These are phyloP conservation scores for Chlorops oryzae DNA, from an alignment of 1,140 invertebrate genomes.

Conservation along the genomic window DNA sequence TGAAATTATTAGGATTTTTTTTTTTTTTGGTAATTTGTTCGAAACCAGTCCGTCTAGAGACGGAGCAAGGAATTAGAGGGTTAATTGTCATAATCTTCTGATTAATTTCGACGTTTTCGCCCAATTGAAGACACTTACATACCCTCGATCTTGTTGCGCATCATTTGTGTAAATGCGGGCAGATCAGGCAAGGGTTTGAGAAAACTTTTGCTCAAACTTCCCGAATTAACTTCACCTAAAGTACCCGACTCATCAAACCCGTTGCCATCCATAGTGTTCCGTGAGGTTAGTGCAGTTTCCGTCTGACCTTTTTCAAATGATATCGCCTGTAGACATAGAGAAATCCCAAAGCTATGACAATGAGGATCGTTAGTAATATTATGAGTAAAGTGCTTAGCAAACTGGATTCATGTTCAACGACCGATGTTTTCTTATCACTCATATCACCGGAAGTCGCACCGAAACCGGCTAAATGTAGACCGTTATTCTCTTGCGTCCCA, in stretches of 20 bases:
- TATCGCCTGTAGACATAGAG: constrained; percentile 40
- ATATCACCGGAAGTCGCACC: too few species aligned
- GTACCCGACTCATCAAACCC: too few species aligned
- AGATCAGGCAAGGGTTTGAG: constrained; percentile 34
- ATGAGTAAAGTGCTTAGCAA: constrained; percentile 32
- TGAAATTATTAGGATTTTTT: too few species aligned
- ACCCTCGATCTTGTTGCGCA: constrained; percentile 35
- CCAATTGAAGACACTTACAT: constrained; percentile 34
- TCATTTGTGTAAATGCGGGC: constrained; percentile 22
- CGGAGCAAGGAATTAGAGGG: too few species aligned
- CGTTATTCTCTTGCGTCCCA: constrained; percentile 12
- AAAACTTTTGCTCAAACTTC: constrained; percentile 27
- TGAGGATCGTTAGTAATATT: constrained; percentile 32
- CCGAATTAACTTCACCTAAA: too few species aligned
- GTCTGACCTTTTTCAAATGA: constrained; percentile 33
- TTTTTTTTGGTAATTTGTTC: too few species aligned
- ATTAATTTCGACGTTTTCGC: not conserved
- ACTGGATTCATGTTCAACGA: constrained; percentile 27
- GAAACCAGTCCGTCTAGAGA: too few species aligned
- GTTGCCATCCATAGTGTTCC: too few species aligned
- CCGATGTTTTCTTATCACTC: too few species aligned
- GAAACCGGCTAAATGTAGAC: constrained; percentile 24
- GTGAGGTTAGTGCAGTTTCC: too few species aligned
- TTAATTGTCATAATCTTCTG: not conserved
- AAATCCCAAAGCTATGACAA: constrained; percentile 26